phyloP scores from a whole-genome alignment of 23 tunicate genomes.

The Styela clava region DNA sequence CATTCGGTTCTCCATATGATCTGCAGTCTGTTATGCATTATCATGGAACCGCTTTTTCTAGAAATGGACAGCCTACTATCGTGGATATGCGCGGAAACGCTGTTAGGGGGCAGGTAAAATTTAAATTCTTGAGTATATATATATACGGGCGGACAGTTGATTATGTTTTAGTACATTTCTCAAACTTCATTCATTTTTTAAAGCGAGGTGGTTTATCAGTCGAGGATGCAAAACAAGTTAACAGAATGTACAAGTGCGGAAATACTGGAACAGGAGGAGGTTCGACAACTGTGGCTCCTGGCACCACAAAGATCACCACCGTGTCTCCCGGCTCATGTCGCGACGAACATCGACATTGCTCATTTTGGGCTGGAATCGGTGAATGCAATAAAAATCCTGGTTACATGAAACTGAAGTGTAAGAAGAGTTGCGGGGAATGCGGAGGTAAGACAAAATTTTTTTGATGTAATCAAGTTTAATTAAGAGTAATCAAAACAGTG shows the following conservation, averaged over 20 bases:
- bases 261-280: constrained; percentile 5
- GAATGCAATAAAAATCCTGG: constrained; percentile 40
- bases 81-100: neutral
- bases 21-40: constrained; percentile 36
- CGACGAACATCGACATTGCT: constrained; percentile 14
- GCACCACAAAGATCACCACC: constrained; percentile 1
- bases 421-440: constrained; percentile 25
- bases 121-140: too few relatives aligned
- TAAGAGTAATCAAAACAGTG: too few relatives aligned
- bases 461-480: too few relatives aligned
- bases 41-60: constrained; percentile 8
- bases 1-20: constrained; percentile 31
- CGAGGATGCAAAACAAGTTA: constrained; percentile 43
- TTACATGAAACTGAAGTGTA: constrained; percentile 47
- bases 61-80: constrained; percentile 32
- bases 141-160: too few relatives aligned
- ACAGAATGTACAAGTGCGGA: constrained; percentile 45
- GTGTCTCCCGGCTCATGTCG: neutral
- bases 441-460: neutral
- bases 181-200: too few relatives aligned
- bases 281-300: neutral
- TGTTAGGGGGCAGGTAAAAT: constrained; percentile 2
- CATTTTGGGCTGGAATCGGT: constrained; percentile 38
- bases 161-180: too few relatives aligned
- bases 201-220: constrained; percentile 47